Evolutionary conservation across 2,113 vertebrate species (phyloP), one percentile per base, ranked within the genome.

Genomic region (Neodontobutis hainanensis): DNA sequence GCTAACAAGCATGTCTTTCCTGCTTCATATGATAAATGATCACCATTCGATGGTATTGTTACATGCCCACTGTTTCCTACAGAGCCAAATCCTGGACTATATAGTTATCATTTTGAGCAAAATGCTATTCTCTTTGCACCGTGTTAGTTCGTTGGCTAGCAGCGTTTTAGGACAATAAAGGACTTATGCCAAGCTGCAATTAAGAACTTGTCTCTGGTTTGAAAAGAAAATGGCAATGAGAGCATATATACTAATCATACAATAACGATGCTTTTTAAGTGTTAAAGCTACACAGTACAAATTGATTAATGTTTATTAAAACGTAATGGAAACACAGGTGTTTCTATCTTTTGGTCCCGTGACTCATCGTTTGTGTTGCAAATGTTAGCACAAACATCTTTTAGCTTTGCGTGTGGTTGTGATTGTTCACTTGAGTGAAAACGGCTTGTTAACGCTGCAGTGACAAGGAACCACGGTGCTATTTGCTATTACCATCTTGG

Each of bases 1-100:
- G 80, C 83, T 77, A 87, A 70, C 83, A 68, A 82, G 80, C 83
- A 78, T 67, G 80, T 75, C 72, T 87, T 60, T 65, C 44, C 78
- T 72, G 68, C 75, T 77, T 78, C 78, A 36, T 79, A 55, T 74
- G 53, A 47, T 51, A 11, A n/a, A 43, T 57, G 46, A 53, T 16
- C 32, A 58, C 5, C 2, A 58, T 19, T 47, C 64, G 14, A 32
- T 32, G 34, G 9, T 46, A 56, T 61, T 66, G 16, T 35, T 56
- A 1, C 4, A 63, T 2, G 32, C 2, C 9, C 12, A 5, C 5
- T 43, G 32, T 8, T n/a, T 2, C 16, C 15, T 50, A 12, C 16
- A 6, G 42, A 10, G 40, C 61, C 32, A 43, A 50, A 35, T 50
- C 3, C 9, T 35, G 40, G 4, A 46, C 65, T 68, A 57, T 73